Conservation (phyloP, 2,797 vertebrate species). For the Thaleichthys pacificus region DNA sequence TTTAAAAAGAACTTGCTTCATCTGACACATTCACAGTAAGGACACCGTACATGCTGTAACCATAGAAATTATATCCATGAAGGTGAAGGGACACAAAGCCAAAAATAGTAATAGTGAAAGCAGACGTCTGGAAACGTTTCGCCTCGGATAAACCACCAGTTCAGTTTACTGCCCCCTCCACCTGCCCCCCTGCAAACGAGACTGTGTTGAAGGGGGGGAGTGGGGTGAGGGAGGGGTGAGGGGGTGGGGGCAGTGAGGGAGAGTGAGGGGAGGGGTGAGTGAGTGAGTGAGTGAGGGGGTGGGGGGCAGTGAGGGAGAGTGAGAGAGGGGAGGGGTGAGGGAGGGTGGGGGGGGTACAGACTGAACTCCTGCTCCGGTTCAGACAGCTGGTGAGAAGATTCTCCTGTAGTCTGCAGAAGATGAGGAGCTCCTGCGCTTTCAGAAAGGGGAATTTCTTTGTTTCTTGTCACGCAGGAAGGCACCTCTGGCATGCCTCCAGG, state of each 20-base stretch:
- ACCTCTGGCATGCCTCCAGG: too few relatives aligned
- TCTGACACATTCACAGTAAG: too few relatives aligned
- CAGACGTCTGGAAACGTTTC: conserved; percentile 28
- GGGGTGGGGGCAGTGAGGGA: too few relatives aligned
- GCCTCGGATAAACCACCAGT: conserved; percentile 36
- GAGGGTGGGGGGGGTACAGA: neutral
- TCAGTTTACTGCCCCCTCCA: conserved; percentile 22
- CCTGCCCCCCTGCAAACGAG: too few relatives aligned
- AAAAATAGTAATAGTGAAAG: conserved; percentile 20
- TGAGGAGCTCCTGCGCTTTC: neutral
- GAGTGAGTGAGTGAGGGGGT: too few relatives aligned
- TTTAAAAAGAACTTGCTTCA: too few relatives aligned
- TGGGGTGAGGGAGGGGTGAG: too few relatives aligned
- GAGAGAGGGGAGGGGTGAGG: too few relatives aligned
- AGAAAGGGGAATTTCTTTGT: too few relatives aligned
- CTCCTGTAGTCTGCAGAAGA: neutral
- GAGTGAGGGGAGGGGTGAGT: too few relatives aligned
- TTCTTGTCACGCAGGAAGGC: too few relatives aligned
- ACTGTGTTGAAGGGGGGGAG: neutral
- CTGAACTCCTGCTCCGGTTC: neutral
- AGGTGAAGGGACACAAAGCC: neutral
- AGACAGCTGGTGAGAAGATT: neutral
- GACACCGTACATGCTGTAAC: neutral
- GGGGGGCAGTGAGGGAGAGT: neutral
- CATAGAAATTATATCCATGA: neutral